These are phyloP conservation scores for Dryoscopus gambensis DNA, from an alignment of 2,113 vertebrate species.

Conservation along the genomic window DNA sequence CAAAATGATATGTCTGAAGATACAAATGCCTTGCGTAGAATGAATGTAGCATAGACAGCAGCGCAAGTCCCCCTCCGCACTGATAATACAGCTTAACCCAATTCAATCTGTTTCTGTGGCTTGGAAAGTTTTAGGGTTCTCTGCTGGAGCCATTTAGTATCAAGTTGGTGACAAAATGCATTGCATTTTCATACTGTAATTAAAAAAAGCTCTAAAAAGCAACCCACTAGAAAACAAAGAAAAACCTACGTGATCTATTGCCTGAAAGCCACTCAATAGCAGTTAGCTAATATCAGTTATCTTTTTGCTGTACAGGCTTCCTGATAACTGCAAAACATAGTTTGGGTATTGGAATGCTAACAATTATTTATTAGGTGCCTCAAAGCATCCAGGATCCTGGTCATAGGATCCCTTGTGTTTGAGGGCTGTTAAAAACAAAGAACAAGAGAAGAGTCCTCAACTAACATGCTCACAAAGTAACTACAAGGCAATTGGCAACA, in stretches of 20 bases:
- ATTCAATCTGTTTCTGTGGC: background rate
- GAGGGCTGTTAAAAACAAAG: constrained; percentile 6
- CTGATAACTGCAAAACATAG: background rate
- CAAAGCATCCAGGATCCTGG: background rate
- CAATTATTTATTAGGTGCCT: constrained; percentile 6
- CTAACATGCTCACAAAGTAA: background rate
- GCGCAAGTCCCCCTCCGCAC: fast-evolving
- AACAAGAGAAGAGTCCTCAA: constrained; percentile 14
- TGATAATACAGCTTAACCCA: background rate
- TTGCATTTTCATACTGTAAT: background rate
- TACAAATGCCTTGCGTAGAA: background rate
- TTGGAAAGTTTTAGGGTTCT: background rate
- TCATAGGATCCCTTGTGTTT: background rate
- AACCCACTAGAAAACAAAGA: background rate
- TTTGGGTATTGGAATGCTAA: background rate
- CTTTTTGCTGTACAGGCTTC: background rate
- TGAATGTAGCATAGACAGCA: background rate
- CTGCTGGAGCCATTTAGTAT: background rate
- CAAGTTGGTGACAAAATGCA: background rate
- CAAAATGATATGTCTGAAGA: background rate
- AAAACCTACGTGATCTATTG: background rate
- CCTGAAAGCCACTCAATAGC: background rate
- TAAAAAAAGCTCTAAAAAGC: background rate
- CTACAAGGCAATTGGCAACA: constrained; percentile 56
- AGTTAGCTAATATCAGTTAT: background rate